Conservation (phyloP, 2,888 invertebrate genomes). For the Dugesia japonica region DNA sequence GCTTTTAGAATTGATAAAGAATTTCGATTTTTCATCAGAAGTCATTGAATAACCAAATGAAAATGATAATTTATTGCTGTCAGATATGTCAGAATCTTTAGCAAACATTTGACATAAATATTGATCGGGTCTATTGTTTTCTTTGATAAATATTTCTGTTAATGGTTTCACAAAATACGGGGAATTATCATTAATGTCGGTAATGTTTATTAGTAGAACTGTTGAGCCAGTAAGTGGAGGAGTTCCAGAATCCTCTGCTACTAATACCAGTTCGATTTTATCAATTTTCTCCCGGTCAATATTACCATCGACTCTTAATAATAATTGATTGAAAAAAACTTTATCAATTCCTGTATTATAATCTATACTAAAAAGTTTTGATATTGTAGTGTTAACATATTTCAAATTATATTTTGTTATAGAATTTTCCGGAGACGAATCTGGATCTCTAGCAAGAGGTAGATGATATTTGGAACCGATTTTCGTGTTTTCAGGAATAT, state of each 20-base stretch:
- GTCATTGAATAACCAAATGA: slow-evolving; percentile 28
- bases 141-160: not conserved
- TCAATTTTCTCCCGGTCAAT: slow-evolving; percentile 25
- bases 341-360: not conserved
- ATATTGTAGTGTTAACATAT: not conserved
- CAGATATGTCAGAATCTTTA: slow-evolving; percentile 27
- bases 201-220: slow-evolving; percentile 26
- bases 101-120: slow-evolving; percentile 25
- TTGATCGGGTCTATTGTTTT: slow-evolving; percentile 21
- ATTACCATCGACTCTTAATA: slow-evolving; percentile 23
- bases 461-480: slow-evolving; percentile 27
- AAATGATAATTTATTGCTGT: slow-evolving; percentile 26
- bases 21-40: not conserved
- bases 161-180: slow-evolving; percentile 14
- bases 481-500: slow-evolving; percentile 33
- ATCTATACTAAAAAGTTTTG: slow-evolving; percentile 25
- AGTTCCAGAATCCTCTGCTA: slow-evolving; percentile 31
- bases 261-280: slow-evolving; percentile 21
- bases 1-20: slow-evolving; percentile 22
- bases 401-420: slow-evolving; percentile 21
- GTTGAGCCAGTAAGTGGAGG: slow-evolving; percentile 29
- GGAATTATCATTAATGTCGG: slow-evolving; percentile 33
- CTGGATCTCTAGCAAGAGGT: slow-evolving; percentile 28
- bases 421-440: slow-evolving; percentile 29
- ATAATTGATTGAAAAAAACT: slow-evolving; percentile 1